Percentiles rank a stretch among this genome's conserved stretches.
Conservation (phyloP, 2,797 vertebrate species). For the Champsocephalus gunnari region DNA sequence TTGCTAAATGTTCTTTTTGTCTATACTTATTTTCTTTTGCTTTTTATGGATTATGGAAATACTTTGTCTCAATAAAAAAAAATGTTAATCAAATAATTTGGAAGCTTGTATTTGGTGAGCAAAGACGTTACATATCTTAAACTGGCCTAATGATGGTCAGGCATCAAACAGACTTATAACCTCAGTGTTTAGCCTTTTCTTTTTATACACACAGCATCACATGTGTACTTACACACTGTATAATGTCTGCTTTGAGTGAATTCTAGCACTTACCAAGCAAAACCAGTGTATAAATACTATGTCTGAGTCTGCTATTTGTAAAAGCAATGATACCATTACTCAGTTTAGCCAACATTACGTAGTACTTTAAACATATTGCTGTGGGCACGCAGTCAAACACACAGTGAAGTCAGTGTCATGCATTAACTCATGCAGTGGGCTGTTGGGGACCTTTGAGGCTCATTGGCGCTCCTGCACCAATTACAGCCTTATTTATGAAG, state of each 20-base stretch:
- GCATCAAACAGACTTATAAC: background rate
- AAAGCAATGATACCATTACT: slow-evolving; percentile 25
- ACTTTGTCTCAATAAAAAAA: background rate
- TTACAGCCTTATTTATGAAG: slow-evolving; percentile 84
- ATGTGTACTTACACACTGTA: background rate
- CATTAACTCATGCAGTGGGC: slow-evolving; percentile 61
- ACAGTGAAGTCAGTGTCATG: slow-evolving; percentile 58
- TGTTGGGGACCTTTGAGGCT: slow-evolving; percentile 59
- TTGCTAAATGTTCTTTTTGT: too few relatives aligned
- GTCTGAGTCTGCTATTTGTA: slow-evolving; percentile 26
- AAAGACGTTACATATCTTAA: background rate
- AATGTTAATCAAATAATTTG: too few relatives aligned
- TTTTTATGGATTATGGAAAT: background rate
- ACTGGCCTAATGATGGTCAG: background rate
- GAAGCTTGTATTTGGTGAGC: background rate
- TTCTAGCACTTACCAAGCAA: background rate
- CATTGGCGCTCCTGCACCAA: slow-evolving; percentile 65
- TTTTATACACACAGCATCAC: background rate
- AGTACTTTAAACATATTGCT: slow-evolving; percentile 49
- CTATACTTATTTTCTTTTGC: background rate
- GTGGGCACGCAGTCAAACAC: slow-evolving; percentile 42
- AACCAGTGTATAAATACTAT: slow-evolving; percentile 4
- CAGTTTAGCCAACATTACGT: slow-evolving; percentile 58
- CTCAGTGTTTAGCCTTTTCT: background rate
- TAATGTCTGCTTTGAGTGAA: background rate